Conservation (phyloP, 2,888 invertebrate species). For the Rhimphoctona megacephalus region DNA sequence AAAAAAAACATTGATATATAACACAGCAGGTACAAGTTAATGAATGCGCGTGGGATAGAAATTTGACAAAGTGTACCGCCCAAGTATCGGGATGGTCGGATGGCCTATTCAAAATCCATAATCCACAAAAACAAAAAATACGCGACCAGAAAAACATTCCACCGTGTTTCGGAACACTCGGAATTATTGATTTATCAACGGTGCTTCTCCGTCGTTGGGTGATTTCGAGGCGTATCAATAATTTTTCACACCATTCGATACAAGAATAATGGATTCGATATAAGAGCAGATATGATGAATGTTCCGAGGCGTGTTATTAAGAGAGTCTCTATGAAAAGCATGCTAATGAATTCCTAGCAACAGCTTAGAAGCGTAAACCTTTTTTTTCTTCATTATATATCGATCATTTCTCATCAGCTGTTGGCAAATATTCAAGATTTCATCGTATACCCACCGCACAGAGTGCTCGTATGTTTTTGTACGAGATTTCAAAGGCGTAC, state of each 20-base stretch:
- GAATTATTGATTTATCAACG: slow-evolving; percentile 26
- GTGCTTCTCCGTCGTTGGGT: not conserved
- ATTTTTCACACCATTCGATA: slow-evolving; percentile 41
- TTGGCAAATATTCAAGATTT: slow-evolving; percentile 59
- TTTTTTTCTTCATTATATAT: not conserved
- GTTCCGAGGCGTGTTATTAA: not conserved
- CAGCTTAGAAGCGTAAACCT: not conserved
- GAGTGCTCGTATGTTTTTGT: slow-evolving; percentile 27
- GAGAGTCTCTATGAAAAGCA: slow-evolving; percentile 8
- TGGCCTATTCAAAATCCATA: slow-evolving; percentile 11
- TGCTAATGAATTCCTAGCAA: not conserved
- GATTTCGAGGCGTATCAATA: not conserved
- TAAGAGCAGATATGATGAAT: slow-evolving; percentile 18
- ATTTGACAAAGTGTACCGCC: slow-evolving; percentile 16
- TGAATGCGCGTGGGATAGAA: slow-evolving; percentile 21
- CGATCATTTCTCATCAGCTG: slow-evolving; percentile 53
- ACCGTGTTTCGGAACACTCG: not conserved
- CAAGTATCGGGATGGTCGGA: slow-evolving; percentile 12
- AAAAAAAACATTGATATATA: slow-evolving; percentile 14
- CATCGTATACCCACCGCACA: not conserved
- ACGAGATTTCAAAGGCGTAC: slow-evolving; percentile 46
- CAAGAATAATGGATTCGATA: slow-evolving; percentile 26
- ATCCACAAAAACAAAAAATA: slow-evolving; percentile 18
- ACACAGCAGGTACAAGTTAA: slow-evolving; percentile 28
- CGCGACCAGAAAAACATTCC: not conserved